Conservation (phyloP, 2,888 invertebrate genomes). For the Sinotaia quadrata region DNA sequence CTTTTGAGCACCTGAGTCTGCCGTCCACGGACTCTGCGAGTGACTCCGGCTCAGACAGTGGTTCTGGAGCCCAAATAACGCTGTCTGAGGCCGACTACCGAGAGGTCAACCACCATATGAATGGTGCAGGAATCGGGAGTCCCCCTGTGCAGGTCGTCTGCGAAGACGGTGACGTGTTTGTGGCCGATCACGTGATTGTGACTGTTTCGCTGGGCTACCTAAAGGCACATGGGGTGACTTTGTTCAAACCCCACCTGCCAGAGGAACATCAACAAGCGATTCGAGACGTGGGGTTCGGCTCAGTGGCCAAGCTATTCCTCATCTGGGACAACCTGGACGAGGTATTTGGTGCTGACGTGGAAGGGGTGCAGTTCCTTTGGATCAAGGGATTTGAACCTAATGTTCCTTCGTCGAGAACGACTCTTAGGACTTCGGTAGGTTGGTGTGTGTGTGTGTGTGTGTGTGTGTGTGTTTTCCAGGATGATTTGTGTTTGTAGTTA, state of each 20-base stretch:
- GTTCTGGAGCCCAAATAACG: too few relatives aligned
- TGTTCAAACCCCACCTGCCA: conserved; percentile 83
- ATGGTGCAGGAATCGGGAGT: too few relatives aligned
- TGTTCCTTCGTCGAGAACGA: neutral
- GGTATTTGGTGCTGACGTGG: conserved; percentile 73
- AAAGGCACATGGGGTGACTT: conserved; percentile 81
- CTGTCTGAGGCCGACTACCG: too few relatives aligned
- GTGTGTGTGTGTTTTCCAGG: too few relatives aligned
- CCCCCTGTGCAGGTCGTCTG: conserved; percentile 35
- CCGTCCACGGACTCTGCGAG: too few relatives aligned
- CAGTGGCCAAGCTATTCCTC: conserved; percentile 83
- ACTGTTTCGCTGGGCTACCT: conserved; percentile 85
- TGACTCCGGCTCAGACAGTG: too few relatives aligned
- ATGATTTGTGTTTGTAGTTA: too few relatives aligned
- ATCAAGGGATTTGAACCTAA: neutral
- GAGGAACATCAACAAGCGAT: conserved; percentile 81
- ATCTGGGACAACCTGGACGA: conserved; percentile 83
- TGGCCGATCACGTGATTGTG: conserved; percentile 83
- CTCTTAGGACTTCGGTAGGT: conserved; percentile 18
- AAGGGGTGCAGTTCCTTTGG: conserved; percentile 32
- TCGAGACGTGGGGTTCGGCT: conserved; percentile 79
- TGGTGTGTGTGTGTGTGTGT: too few relatives aligned
- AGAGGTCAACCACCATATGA: too few relatives aligned
- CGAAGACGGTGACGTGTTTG: conserved; percentile 40
- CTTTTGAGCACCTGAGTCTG: too few relatives aligned